Evolutionary conservation across 2,797 vertebrate species (phyloP), one percentile per base, ranked within the genome.

Genomic region (Centroberyx gerrardi): DNA sequence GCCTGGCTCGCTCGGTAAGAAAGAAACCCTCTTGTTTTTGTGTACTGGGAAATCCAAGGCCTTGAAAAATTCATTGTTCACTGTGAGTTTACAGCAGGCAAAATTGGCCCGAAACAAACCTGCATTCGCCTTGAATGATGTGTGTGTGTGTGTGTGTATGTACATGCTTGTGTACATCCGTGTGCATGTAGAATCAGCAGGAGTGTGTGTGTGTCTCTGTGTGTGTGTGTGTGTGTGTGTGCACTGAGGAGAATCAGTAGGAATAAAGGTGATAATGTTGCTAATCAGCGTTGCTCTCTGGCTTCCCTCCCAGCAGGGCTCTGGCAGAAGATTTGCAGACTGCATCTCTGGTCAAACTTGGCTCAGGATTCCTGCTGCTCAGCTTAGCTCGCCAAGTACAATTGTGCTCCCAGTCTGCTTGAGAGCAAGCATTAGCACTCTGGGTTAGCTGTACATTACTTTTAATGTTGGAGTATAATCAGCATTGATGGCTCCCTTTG

Each of bases 271-370:
- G 83, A 88, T 86, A 74, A 88, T 87, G 84, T 72, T 83, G 51
- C 70, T 83, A 78, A 91, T 91, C 82, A 77, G 68, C 84, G 81
- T 18, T 74, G 49, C 72, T 81, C 59, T 75, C 72, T 79, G 83
- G 64, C 76, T 76, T 36, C 36, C 12, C 64, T 71, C 74, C 82
- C 72, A 76, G 71, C 79, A 68, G 48, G 5, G 2, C 46, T 54
- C 63, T 51, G 36, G 38, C 38, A 44, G 59, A 18, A 18, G 17
- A 64, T 58, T 33, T 31, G 56, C 56, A 60, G n/a, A 33, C 38
- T 61, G 38, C 10, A 27, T 61, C 59, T 28, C 4, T 15, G 22
- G 31, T n/a, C 59, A 13, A 42, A 42, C 18, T 61, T 61, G 59
- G 33, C 74, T 60, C 51, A 33, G 48, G 12, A 27, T 72, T 62